phyloP scores from a whole-genome alignment of 2,113 vertebrate genomes.

The Ifrita kowaldi region DNA sequence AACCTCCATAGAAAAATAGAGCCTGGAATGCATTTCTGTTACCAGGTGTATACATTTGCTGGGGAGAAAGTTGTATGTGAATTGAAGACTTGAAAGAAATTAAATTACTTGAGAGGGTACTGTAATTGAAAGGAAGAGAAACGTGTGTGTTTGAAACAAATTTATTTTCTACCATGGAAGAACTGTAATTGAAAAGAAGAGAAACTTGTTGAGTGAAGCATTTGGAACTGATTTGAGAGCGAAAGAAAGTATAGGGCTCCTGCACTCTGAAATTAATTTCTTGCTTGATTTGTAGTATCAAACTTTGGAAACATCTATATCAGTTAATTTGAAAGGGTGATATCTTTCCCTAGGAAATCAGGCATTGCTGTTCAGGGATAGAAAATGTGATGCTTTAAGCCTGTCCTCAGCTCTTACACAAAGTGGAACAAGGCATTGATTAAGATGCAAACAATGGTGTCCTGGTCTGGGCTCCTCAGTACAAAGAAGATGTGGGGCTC shows the following conservation, averaged over 20 bases:
- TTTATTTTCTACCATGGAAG: slow-evolving; percentile 54
- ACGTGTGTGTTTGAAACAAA: slow-evolving; percentile 19
- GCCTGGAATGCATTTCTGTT: background rate
- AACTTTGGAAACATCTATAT: slow-evolving; percentile 24
- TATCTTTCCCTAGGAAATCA: background rate
- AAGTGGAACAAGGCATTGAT: background rate
- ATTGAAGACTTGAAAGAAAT: slow-evolving; percentile 31
- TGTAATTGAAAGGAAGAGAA: slow-evolving; percentile 48
- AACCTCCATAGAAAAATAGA: background rate
- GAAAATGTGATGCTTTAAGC: background rate
- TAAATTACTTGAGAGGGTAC: slow-evolving; percentile 23
- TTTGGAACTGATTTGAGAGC: slow-evolving; percentile 44
- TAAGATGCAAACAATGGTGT: background rate
- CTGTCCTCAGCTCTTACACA: background rate
- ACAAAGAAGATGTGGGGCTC: background rate
- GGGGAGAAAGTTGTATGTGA: slow-evolving; percentile 3
- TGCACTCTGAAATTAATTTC: slow-evolving; percentile 16
- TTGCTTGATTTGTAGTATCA: slow-evolving; percentile 8
- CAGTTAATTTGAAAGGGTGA: slow-evolving; percentile 17
- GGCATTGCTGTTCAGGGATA: background rate
- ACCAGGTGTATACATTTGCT: background rate
- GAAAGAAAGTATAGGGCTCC: background rate
- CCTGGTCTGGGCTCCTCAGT: background rate
- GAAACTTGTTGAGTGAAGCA: slow-evolving; percentile 31
- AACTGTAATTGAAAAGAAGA: slow-evolving; percentile 51